Percentiles rank a stretch among this genome's conserved stretches.
Conservation (phyloP, 2,888 invertebrate species). For the Heliconius ismenius region DNA sequence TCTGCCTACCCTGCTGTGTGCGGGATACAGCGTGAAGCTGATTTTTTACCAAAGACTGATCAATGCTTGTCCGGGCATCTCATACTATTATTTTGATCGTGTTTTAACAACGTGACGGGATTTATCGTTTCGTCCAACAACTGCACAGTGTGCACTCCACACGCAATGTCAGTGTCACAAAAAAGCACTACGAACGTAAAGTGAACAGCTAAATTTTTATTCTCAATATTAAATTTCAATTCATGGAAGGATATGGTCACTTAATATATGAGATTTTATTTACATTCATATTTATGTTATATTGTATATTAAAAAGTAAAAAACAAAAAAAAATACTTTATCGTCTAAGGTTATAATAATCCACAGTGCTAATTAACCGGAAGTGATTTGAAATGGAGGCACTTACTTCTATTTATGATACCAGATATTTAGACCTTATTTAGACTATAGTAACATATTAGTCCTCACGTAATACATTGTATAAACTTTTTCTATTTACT, state of each 20-base stretch:
- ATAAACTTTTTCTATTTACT: constrained; percentile 4
- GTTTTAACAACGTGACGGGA: constrained; percentile 52
- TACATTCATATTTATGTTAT: neutral
- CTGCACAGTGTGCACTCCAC: constrained; percentile 60
- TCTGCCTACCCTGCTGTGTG: no score
- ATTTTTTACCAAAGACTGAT: constrained; percentile 27
- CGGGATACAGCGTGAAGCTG: no score
- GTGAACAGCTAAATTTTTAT: constrained; percentile 23
- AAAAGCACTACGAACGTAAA: constrained; percentile 32
- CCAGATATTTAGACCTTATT: no score
- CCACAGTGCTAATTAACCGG: neutral
- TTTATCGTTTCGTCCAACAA: constrained; percentile 65
- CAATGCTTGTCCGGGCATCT: constrained; percentile 44
- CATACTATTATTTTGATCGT: constrained; percentile 61
- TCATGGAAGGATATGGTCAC: neutral
- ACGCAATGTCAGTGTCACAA: constrained; percentile 62
- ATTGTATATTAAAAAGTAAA: neutral
- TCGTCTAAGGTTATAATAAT: no score
- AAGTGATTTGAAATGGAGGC: neutral
- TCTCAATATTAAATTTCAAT: constrained; percentile 34
- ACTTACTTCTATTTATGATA: neutral
- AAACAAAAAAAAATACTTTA: neutral
- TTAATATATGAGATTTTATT: neutral
- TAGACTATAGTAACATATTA: neutral
- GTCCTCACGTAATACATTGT: neutral